Conservation (phyloP, 2,888 invertebrate genomes). For the Galerucella pusilla region DNA sequence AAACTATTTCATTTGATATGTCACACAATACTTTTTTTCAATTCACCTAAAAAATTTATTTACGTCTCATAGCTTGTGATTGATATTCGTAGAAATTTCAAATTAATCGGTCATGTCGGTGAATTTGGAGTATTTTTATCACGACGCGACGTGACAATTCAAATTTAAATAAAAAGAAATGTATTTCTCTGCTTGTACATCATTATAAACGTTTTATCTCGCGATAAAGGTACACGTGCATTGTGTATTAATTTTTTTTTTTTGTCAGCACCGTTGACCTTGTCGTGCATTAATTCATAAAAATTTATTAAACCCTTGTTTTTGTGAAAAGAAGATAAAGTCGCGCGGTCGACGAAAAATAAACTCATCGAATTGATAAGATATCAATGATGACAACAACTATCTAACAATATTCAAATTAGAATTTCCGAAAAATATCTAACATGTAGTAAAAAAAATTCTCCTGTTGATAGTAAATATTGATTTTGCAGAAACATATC, state of each 20-base stretch:
- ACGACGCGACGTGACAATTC: too few relatives aligned
- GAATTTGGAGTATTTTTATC: too few relatives aligned
- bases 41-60: too few relatives aligned
- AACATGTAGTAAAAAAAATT: not conserved
- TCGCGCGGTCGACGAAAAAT: not conserved
- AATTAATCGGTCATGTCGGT: too few relatives aligned
- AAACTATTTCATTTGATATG: too few relatives aligned
- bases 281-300: constrained; percentile 24
- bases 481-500: too few relatives aligned
- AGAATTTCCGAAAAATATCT: not conserved
- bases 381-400: not conserved
- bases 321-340: constrained; percentile 13
- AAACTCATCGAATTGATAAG: constrained; percentile 5
- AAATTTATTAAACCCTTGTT: constrained; percentile 5
- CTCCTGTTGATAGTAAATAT: too few relatives aligned
- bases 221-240: constrained; percentile 25
- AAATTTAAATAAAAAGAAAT: not conserved
- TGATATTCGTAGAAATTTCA: too few relatives aligned
- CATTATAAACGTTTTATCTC: not conserved
- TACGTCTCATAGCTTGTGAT: too few relatives aligned
- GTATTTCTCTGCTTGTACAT: not conserved
- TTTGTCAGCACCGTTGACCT: constrained; percentile 23
- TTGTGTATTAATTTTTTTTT: constrained; percentile 12
- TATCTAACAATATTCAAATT: not conserved
- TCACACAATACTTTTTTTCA: too few relatives aligned